These are phyloP conservation scores for Drosophila neocordata DNA, from an alignment of 1,140 invertebrate genomes.

Conservation along the genomic window DNA sequence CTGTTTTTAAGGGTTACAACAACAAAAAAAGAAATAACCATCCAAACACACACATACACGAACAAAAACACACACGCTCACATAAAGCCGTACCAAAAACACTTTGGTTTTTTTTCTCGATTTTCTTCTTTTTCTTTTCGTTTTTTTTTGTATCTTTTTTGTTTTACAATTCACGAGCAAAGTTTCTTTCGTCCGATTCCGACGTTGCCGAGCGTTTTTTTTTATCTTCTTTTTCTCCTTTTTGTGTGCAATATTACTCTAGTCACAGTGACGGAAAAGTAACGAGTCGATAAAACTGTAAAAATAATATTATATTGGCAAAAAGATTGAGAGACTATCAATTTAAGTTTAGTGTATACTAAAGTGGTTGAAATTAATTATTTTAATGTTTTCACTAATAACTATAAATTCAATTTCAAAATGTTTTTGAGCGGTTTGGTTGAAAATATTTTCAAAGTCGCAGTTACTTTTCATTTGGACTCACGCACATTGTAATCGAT, in stretches of 20 bases:
- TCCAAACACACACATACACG: constrained; percentile 8
- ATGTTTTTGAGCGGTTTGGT: too few relatives aligned
- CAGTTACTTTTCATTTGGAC: background rate
- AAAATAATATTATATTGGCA: background rate
- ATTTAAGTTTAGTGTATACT: background rate
- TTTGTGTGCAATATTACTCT: constrained; percentile 8
- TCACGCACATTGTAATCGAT: background rate
- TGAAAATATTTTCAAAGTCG: background rate
- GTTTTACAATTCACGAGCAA: constrained; percentile 78
- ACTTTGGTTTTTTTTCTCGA: constrained; percentile 43
- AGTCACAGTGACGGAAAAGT: constrained; percentile 1
- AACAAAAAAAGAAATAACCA: constrained; percentile 38
- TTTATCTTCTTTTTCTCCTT: constrained; percentile 23
- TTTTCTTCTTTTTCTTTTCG: constrained; percentile 5
- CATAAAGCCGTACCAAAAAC: constrained; percentile 10
- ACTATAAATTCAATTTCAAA: too few relatives aligned
- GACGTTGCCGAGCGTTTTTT: constrained; percentile 56
- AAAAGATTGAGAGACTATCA: background rate
- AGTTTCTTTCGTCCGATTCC: constrained; percentile 49
- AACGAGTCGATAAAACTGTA: background rate
- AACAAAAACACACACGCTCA: constrained; percentile 1
- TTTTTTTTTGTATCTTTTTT: constrained; percentile 57
- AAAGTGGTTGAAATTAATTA: too few relatives aligned
- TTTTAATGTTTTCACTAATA: too few relatives aligned
- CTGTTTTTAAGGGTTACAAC: constrained; percentile 61